These are phyloP conservation scores for Arbacia lixula DNA, from an alignment of 53 echinoderm and acorn worm species.

Conservation along the genomic window DNA sequence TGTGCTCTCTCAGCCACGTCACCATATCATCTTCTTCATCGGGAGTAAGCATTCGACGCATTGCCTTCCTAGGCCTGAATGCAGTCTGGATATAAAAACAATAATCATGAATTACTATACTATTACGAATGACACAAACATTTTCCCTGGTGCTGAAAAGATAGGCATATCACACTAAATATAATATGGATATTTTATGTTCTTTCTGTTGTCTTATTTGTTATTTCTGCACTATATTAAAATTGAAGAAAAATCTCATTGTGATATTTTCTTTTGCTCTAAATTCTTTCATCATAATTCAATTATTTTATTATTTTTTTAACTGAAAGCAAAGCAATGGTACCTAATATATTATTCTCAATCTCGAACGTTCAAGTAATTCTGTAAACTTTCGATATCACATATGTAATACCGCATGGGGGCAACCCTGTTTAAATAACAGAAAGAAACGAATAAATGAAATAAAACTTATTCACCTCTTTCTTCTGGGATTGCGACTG, in stretches of 20 bases:
- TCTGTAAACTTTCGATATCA: too few species aligned
- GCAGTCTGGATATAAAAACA: conserved; percentile 25
- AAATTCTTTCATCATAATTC: too few species aligned
- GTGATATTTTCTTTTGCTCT: too few species aligned
- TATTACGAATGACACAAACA: background rate
- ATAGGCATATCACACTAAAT: conserved; percentile 3
- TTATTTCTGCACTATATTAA: too few species aligned
- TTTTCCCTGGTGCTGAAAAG: background rate
- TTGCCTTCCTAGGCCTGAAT: conserved; percentile 24
- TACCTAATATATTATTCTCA: too few species aligned
- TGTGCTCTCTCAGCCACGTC: conserved; percentile 25
- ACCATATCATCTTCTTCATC: conserved; percentile 38
- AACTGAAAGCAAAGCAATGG: too few species aligned
- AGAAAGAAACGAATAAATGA: background rate
- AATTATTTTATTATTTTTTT: too few species aligned
- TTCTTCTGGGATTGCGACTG: conserved; percentile 2
- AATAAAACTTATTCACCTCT: conserved; percentile 19
- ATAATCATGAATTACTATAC: background rate
- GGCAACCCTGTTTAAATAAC: background rate
- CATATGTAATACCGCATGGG: too few species aligned
- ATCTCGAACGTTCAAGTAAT: too few species aligned
- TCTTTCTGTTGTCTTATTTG: too few species aligned
- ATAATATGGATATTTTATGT: too few species aligned
- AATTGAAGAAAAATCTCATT: too few species aligned
- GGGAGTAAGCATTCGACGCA: conserved; percentile 27